Base-by-base conservation (phyloP, 1,140 invertebrate genomes). In the Drosophila ercepeae region DNA sequence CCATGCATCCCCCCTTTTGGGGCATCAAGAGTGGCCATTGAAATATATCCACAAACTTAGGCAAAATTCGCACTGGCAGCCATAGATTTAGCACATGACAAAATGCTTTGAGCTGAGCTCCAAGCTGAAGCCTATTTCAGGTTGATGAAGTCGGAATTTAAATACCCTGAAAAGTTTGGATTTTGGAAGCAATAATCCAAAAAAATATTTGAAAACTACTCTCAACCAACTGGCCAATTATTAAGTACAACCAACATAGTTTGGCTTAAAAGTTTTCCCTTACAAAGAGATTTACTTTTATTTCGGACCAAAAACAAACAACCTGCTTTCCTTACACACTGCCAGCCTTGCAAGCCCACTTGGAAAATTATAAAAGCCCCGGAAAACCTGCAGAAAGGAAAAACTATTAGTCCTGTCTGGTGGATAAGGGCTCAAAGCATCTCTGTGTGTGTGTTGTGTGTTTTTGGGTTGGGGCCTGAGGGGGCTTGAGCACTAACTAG, bases 41-140 rank as follows among this genome's bases (percentile, higher is more conserved):
- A 74, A 70, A 79, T 74, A 75, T 64, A 78, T 60, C 76, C 65
- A 61, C 69, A 59, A 57, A 70, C 53, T 69, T 53, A 41, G 69
- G 41, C 49, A 50, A 71, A 67, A 79, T 60, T 79, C 70, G 21
- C 58, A 79, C 70, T 69, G 41, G 57, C 60, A 46, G 44, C 32
- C 64, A 78, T 57, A 75, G 75, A 68, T 78, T 78, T 61, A 52
- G 32, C 60, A 50, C 73, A 58, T 13, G 9, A 65, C 63, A 21
- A 65, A 67, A 67, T 27, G 16, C 23, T 48, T 39, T 25, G 27
- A 59, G 53, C 27, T 23, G 18, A 59, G 16, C 23, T 34, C n/a
- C 39, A 41, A 57, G 57, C 21, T 21, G 21, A n/a, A 4, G 9
- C 2, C 11, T 11, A 27, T 59, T 39, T 34, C 2, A 27, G 1